Base-by-base conservation (phyloP, 1,140 invertebrate genomes). In the Drosophila sucinea region DNA sequence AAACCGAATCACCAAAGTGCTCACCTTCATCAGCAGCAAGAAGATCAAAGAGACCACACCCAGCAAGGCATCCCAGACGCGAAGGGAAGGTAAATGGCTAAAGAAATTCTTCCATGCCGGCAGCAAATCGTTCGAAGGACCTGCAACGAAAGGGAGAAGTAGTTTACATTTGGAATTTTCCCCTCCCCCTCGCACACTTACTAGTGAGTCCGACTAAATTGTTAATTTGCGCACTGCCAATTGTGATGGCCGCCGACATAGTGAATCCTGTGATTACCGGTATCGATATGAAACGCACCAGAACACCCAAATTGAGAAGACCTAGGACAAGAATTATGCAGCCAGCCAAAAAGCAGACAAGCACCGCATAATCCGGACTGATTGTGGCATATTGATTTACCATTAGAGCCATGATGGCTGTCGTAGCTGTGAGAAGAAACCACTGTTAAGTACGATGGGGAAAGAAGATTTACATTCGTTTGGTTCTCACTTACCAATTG, bases 191-290 rank as follows among this genome's bases (percentile, higher is more conserved):
- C 17, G 17, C 17, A 17, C 17, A 76, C 94, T 83, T 62, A 87
- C 83, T 83, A 33, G 93, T 27, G n/a, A 96, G 93, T 0, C 96
- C 96, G 54, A 97, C 93, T 2, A 97, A 92, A 7, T 94, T 94
- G 89, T 96, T 98, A 2, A 98, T 92, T 92, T 98, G 97, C 0
- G 96, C 95, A 71, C 95, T 94, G 4, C 95, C 96, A 81, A 98
- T 98, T 40, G 96, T 97, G 35, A 98, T 93, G 23, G 97, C 97
- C 1, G 97, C 97, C 0, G 97, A 97, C 40, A 96, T 96, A 0
- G 97, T 98, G 79, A 99, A 99, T 4, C 97, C 97, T 67, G 95
- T 96, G 66, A 98, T 97, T 1, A 98, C 97, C 7, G 97, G 97
- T 75, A 95, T 94, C 0, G 97, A 98, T 79, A 98, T 98, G 86